These are phyloP conservation scores for Nemopilema nomurai DNA, from an alignment of 30 jellyfish, hydroid and myxozoan species.

Conservation along the genomic window DNA sequence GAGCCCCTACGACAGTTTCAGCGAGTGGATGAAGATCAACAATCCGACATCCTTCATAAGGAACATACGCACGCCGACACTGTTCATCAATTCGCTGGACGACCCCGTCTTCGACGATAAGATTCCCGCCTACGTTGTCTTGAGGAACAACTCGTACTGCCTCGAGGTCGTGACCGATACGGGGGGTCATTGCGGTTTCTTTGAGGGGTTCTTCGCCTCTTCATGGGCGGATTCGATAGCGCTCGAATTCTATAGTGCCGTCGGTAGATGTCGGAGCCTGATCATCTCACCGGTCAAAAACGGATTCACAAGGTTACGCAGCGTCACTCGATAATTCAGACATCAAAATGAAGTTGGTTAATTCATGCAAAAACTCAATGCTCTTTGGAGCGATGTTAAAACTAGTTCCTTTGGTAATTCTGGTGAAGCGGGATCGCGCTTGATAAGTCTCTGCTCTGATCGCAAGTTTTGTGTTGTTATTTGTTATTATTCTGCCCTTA, in stretches of 20 bases:
- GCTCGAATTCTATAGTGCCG: constrained; percentile 53
- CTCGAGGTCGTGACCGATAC: constrained; percentile 48
- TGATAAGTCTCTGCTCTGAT: no score
- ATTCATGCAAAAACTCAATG: not conserved
- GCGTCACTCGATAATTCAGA: constrained; percentile 35
- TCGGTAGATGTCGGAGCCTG: constrained; percentile 35
- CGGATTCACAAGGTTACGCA: constrained; percentile 48
- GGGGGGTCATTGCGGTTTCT: constrained; percentile 74
- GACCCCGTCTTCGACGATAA: constrained; percentile 55
- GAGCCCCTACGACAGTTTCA: constrained; percentile 28
- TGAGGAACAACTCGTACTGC: constrained; percentile 45
- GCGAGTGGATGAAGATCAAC: constrained; percentile 46
- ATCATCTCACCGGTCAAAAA: constrained; percentile 43
- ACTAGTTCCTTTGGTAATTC: no score
- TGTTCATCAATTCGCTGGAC: constrained; percentile 52
- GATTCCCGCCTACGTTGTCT: constrained; percentile 35
- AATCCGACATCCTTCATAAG: constrained; percentile 22
- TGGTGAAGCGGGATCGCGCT: no score
- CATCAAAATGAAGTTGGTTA: not conserved
- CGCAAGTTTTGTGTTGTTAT: no score
- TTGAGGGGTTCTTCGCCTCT: constrained; percentile 23
- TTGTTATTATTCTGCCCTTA: no score
- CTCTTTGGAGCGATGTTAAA: no score
- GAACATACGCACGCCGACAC: constrained; percentile 64
- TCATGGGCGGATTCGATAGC: constrained; percentile 57